Evolutionary conservation across 1,140 invertebrate genomes (phyloP), one percentile per base, ranked within the genome.

Genomic region (Drosophila kurseongensis): DNA sequence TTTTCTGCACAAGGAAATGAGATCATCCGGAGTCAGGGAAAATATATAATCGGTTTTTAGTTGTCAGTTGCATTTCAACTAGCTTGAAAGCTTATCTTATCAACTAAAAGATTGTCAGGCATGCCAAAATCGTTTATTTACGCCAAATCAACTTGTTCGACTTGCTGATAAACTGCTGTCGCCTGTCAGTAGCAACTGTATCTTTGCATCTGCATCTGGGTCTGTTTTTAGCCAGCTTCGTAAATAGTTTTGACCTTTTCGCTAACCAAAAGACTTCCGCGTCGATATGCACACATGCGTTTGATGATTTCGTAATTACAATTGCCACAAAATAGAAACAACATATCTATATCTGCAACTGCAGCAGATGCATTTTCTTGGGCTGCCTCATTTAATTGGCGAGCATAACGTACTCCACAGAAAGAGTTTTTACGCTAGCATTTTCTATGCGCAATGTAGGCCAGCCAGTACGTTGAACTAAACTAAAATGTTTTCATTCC

Each of bases 381-480:
- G 74, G 38, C 55, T 60, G 59, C 59, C 60, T 79, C 69, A 62
- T 80, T 80, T 80, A 75, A 80, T 80, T 75, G 77, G 66, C 42
- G 51, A 65, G 45, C 35, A 55, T 12, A n/a, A 29, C 16, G 47
- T 16, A 29, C 59, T 29, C 47, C 47, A 58, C 35, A 13, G 38
- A 78, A 60, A 67, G 61, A 71, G 59, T 63, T 78, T 63, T 52
- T 77, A 45, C 69, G 55, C 42, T 68, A 55, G 14, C 57, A 69
- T 60, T 74, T 74, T 68, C 36, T 54, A 47, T 29, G 23, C 35
- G 42, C 80, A 88, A 91, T 91, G 77, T 91, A 88, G 88, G 88
- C 82, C 88, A 91, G 68, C 80, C 84, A 91, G 88, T 91, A 75
- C 88, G 73, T 91, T 91, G 88, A 91, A 91, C 88, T 91, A 83